phyloP scores from a whole-genome alignment of 2,113 vertebrate genomes.

The Capricornis sumatraensis region DNA sequence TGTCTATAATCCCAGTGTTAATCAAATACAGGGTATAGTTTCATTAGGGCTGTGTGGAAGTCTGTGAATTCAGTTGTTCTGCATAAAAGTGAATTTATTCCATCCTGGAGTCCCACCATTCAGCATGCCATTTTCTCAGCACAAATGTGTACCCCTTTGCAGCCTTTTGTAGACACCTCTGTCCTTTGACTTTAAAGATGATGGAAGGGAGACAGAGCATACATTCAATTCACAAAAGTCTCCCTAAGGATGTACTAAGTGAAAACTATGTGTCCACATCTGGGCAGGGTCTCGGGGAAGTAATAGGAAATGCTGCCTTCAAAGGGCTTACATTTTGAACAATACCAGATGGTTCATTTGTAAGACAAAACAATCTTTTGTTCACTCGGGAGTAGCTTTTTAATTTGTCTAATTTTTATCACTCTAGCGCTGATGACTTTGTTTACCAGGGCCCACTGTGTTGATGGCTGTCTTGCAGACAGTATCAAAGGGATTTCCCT shows the following conservation, averaged over 20 bases:
- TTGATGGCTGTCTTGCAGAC: constrained; percentile 42
- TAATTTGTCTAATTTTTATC: constrained; percentile 37
- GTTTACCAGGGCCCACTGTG: constrained; percentile 29
- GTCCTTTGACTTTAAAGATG: constrained; percentile 12
- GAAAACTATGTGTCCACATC: background rate
- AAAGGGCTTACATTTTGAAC: background rate
- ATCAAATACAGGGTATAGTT: background rate
- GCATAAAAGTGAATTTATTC: background rate
- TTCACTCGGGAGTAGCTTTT: background rate
- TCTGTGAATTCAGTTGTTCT: background rate
- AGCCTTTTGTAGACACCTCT: background rate
- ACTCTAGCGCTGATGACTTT: constrained; percentile 31
- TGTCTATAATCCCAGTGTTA: background rate
- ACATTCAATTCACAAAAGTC: background rate
- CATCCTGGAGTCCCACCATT: background rate
- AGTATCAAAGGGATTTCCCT: constrained; percentile 39
- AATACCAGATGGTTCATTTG: background rate
- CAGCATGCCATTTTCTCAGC: background rate
- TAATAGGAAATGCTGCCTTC: background rate
- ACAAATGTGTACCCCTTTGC: background rate
- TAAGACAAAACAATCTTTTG: background rate
- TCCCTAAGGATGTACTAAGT: background rate
- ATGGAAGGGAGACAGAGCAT: background rate
- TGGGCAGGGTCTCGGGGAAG: background rate
- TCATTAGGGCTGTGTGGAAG: background rate